These are phyloP conservation scores for Drosophila falleni DNA, from an alignment of 2,888 invertebrate species.

Conservation along the genomic window DNA sequence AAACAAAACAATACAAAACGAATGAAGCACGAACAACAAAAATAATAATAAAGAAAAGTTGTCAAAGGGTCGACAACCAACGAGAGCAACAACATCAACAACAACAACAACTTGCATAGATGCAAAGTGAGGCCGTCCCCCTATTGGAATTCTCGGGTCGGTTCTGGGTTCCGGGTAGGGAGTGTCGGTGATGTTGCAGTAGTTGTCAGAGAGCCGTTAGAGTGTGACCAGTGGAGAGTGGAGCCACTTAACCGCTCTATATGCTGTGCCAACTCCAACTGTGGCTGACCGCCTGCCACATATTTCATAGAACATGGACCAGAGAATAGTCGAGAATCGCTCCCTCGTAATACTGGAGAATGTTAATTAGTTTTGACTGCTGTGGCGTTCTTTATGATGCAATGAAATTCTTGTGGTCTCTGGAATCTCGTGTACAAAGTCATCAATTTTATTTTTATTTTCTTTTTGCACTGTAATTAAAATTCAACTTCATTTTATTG, in stretches of 20 bases:
- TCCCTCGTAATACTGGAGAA: slow-evolving; percentile 26
- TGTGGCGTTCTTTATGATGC: slow-evolving; percentile 30
- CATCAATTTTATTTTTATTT: slow-evolving; percentile 20
- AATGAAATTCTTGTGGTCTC: slow-evolving; percentile 48
- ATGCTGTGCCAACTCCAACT: slow-evolving; percentile 39
- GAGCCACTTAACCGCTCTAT: slow-evolving; percentile 50
- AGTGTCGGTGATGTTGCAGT: slow-evolving; percentile 16
- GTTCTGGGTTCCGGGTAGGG: slow-evolving; percentile 8
- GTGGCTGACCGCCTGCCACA: slow-evolving; percentile 68
- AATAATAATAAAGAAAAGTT: slow-evolving; percentile 49
- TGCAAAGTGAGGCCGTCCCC: slow-evolving; percentile 38
- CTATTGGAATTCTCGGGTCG: slow-evolving; percentile 26
- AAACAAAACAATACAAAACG: slow-evolving; percentile 58
- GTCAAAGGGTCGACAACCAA: slow-evolving; percentile 61
- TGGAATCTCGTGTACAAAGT: slow-evolving; percentile 19
- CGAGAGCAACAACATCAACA: slow-evolving; percentile 24
- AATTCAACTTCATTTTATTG: slow-evolving; percentile 50
- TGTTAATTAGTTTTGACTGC: slow-evolving; percentile 59
- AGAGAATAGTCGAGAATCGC: slow-evolving; percentile 20
- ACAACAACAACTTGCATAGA: slow-evolving; percentile 30
- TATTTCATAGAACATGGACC: slow-evolving; percentile 48
- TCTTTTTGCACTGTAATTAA: slow-evolving; percentile 32
- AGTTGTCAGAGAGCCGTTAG: slow-evolving; percentile 55
- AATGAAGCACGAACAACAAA: slow-evolving; percentile 59
- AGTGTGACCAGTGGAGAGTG: slow-evolving; percentile 54